These are phyloP conservation scores for Motacilla tschutschensis DNA, from an alignment of 2,113 vertebrate species.

Conservation along the genomic window DNA sequence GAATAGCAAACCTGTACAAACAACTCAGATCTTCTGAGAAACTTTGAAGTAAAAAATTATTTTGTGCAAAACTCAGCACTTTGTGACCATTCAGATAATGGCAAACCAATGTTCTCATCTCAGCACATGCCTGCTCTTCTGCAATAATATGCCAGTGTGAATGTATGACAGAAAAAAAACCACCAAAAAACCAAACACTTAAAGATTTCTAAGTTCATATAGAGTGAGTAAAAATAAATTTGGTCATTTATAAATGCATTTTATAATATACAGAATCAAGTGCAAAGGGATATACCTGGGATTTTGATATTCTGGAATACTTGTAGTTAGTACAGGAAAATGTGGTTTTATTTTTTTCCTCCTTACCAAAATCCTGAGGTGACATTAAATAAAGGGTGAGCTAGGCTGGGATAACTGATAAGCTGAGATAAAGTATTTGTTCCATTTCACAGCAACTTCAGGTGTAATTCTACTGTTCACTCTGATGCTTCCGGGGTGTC, in stretches of 20 bases:
- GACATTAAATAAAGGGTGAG: not conserved
- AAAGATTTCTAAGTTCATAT: not conserved
- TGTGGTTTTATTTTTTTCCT: not conserved
- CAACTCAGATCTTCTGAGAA: constrained; percentile 31
- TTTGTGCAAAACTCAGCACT: constrained; percentile 26
- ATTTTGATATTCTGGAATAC: not conserved
- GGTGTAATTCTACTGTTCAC: not conserved
- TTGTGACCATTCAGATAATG: not conserved
- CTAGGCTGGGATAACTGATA: not conserved
- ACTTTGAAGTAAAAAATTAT: not conserved
- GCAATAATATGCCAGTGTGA: not conserved
- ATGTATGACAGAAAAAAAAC: not conserved
- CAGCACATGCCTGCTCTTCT: not conserved
- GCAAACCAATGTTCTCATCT: constrained; percentile 18
- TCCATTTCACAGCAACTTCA: not conserved
- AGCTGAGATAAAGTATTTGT: not conserved
- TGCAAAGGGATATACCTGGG: not conserved
- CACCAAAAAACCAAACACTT: not conserved
- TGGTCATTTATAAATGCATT: not conserved
- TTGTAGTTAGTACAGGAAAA: not conserved
- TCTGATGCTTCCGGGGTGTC: not conserved
- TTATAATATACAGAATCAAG: not conserved
- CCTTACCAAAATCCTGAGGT: not conserved
- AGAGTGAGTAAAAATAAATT: not conserved
- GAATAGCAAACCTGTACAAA: constrained; percentile 53